phyloP scores from a whole-genome alignment of 2,113 vertebrate species.

The Trinectes maculatus region DNA sequence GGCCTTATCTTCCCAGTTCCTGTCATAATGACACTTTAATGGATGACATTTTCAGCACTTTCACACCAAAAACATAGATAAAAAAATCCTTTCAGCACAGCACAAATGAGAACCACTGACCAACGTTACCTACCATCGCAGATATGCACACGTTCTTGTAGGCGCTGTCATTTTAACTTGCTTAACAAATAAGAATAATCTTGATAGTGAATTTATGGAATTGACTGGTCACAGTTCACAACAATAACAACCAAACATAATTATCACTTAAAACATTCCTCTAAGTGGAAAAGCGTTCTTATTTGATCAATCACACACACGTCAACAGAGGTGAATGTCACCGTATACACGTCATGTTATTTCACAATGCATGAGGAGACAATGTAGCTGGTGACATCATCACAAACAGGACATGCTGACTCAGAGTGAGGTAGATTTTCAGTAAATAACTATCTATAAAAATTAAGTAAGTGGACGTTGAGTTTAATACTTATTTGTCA shows the following conservation, averaged over 20 bases:
- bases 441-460: neutral
- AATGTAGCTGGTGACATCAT: slow-evolving; percentile 34
- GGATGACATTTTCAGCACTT: slow-evolving; percentile 40
- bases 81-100: slow-evolving; percentile 13
- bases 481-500: neutral
- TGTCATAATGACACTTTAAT: slow-evolving; percentile 20
- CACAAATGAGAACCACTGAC: neutral
- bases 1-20: slow-evolving; percentile 30
- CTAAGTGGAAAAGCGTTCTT: neutral
- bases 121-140: neutral
- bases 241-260: neutral
- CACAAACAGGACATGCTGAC: slow-evolving; percentile 26
- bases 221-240: neutral
- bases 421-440: neutral
- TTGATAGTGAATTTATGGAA: neutral
- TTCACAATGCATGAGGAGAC: slow-evolving; percentile 34
- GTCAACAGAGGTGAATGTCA: neutral
- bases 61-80: slow-evolving; percentile 27
- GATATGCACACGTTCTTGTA: neutral
- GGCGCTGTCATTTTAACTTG: slow-evolving; percentile 9
- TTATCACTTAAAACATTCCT: too few species aligned
- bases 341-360: slow-evolving; percentile 17
- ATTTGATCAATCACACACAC: neutral
- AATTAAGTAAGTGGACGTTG: neutral
- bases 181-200: neutral